A percentile compares a stretch with the other conserved stretches of the same genome.
These are phyloP conservation scores for Luffia ferchaultella DNA, from an alignment of 2,888 invertebrate genomes.

Conservation along the genomic window DNA sequence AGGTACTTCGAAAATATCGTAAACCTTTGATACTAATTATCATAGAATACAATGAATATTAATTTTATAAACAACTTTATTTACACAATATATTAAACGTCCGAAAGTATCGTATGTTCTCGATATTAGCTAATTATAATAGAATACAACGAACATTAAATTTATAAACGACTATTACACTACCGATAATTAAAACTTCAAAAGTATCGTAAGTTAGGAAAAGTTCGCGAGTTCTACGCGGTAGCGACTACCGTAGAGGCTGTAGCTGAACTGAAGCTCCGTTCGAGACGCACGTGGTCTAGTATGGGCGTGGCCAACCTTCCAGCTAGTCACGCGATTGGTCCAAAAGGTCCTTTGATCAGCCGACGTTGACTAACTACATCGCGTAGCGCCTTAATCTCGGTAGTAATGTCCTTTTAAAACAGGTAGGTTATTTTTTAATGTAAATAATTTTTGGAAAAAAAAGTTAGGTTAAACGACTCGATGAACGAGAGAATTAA, in stretches of 20 bases:
- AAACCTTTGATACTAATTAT: no score
- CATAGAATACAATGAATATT: no score
- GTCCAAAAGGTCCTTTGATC: slow-evolving; percentile 48
- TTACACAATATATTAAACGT: no score
- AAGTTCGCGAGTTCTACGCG: no score
- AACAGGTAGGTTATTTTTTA: slow-evolving; percentile 48
- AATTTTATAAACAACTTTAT: no score
- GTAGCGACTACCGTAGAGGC: slow-evolving; percentile 17
- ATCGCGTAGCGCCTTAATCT: slow-evolving; percentile 62
- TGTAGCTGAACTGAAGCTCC: slow-evolving; percentile 42
- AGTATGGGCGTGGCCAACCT: slow-evolving; percentile 37
- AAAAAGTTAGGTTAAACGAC: slow-evolving; percentile 30
- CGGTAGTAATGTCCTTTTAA: slow-evolving; percentile 64
- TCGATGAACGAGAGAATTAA: neutral
- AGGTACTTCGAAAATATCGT: no score
- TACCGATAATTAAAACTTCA: no score
- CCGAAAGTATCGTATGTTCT: no score
- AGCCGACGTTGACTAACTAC: slow-evolving; percentile 59
- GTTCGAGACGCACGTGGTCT: slow-evolving; percentile 61
- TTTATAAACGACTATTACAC: no score
- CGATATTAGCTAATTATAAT: no score
- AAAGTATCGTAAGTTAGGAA: no score
- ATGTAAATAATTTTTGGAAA: slow-evolving; percentile 64
- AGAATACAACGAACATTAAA: no score
- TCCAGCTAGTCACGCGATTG: slow-evolving; percentile 30